Base-by-base conservation (phyloP, 2,797 vertebrate genomes). In the Phylloscopus collybita region DNA sequence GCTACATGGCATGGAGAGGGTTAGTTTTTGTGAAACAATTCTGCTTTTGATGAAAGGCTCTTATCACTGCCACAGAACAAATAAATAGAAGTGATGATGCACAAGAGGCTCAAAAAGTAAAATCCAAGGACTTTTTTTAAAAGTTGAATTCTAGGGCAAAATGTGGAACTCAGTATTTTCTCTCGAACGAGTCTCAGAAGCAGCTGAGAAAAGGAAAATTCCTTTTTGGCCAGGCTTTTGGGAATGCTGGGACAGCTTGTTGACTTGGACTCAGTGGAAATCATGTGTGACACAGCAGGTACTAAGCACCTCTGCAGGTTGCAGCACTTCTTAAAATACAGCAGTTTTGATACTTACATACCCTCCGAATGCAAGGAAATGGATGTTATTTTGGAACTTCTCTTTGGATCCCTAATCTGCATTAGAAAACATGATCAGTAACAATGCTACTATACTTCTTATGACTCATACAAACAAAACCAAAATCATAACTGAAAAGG, bases 391-490 rank as follows among this genome's bases (percentile, higher is more conserved):
- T 72, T 65, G 54, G 56, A 80, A 36, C 20, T 85, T 89, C 32
- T 1, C 1, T 53, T 91, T 16, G 62, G 25, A 34, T 85, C 27
- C 23, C 9, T 50, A 66, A 25, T 38, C 27, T 76, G 5, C 38
- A 25, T 70, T 38, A n/a, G 69, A 76, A 79, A 4, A 69, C 66
- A 47, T 50, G 16, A 21, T 64, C 11, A 5, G 11, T 90, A 47
- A 54, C 81, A 80, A 40, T 40, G 8, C 9, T 67, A 1, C 40
- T 76, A 30, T 1, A 34, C 6, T 67, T 70, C 13, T 30, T 94
- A 53, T 0, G 0, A 40, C 36, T 71, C 61, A 30, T 3, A 12
- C 21, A 69, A 64, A 27, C 16, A 29, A 40, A 61, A 29, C 1
- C 20, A 49, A 29, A 40, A 34, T 56, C 11, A 32, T 21, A 54